A percentile compares a stretch with the other conserved stretches of the same genome.
These are phyloP conservation scores for Rhaphigaster nebulosa DNA, from an alignment of 2,888 invertebrate genomes.

Conservation along the genomic window DNA sequence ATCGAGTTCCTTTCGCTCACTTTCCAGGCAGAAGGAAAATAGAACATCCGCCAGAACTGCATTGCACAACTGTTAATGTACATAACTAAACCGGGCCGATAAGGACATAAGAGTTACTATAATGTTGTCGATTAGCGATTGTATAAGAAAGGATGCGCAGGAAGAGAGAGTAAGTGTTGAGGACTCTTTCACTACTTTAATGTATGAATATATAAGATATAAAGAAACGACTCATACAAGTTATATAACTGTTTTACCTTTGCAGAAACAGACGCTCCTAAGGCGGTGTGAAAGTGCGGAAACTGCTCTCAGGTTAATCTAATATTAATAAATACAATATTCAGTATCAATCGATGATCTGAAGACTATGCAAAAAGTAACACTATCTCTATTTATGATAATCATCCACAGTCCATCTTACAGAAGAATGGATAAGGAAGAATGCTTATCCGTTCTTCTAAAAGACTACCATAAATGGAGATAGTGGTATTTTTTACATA, in stretches of 20 bases:
- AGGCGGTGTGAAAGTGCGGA: neutral
- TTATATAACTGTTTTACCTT: neutral
- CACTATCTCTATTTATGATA: too few relatives aligned
- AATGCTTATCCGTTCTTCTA: too few relatives aligned
- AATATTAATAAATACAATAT: neutral
- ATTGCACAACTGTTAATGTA: neutral
- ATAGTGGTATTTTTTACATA: too few relatives aligned
- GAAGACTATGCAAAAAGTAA: too few relatives aligned
- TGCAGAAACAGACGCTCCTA: neutral
- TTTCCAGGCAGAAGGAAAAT: neutral
- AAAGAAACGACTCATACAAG: neutral
- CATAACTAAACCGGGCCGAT: conserved; percentile 23
- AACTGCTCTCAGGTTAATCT: neutral
- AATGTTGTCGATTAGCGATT: conserved; percentile 5
- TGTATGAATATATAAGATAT: conserved; percentile 37
- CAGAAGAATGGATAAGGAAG: too few relatives aligned
- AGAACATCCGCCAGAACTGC: neutral
- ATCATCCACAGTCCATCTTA: too few relatives aligned
- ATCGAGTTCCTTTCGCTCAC: neutral
- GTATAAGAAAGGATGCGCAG: conserved; percentile 33
- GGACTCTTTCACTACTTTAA: conserved; percentile 4
- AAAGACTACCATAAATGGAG: too few relatives aligned
- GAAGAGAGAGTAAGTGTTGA: neutral
- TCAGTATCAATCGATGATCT: too few relatives aligned
- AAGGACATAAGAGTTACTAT: conserved; percentile 7